Base-by-base conservation (phyloP, 1,140 invertebrate species). In the Psilanteris sp. region DNA sequence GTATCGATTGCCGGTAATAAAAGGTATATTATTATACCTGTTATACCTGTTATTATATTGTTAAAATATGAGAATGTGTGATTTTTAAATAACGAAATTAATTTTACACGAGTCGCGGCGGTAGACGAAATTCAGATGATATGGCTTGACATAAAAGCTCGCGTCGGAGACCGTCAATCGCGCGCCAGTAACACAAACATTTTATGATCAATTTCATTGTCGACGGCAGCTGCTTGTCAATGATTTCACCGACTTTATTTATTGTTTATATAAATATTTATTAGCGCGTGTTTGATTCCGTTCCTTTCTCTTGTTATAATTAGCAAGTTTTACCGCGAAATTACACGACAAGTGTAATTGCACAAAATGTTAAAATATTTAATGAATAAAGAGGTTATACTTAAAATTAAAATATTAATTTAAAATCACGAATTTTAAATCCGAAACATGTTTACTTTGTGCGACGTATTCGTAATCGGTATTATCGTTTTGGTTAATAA, bases 221-320 rank as follows among this genome's bases (percentile, higher is more conserved):
- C 18, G 31, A 54, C 32, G 22, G 32, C 48, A 37, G 48, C 20
- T 54, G 48, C 32, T 37, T 54, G 48, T 54, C 32, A 54, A 54
- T 37, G 48, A 37, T 26, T 10, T 22, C 32, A 2, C 11, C 13
- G 20, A 20, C 34, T 54, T 54, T 54, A 54, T 54, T 39, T 54
- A 54, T 54, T 54, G 29, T 54, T 39, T 20, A 22, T n/a, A 54
- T 54, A 54, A 54, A 54, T 54, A 54, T 39, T 39, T n/a, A n/a
- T 20, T 54, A 39, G 34, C 1, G 9, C 20, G 31, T 3, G 34
- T 52, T 24, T 22, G 41, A 1, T 1, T 36, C 11, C 18, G 18
- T 20, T 20, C 18, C 24, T 20, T 39, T 39, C 18, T n/a, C n/a
- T n/a, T n/a, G n/a, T n/a, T n/a, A n/a, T n/a, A n/a, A n/a, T n/a